Evolutionary conservation across 1,140 invertebrate species (phyloP), one percentile per base, ranked within the genome.

Genomic region (Elymnias hypermnestra): DNA sequence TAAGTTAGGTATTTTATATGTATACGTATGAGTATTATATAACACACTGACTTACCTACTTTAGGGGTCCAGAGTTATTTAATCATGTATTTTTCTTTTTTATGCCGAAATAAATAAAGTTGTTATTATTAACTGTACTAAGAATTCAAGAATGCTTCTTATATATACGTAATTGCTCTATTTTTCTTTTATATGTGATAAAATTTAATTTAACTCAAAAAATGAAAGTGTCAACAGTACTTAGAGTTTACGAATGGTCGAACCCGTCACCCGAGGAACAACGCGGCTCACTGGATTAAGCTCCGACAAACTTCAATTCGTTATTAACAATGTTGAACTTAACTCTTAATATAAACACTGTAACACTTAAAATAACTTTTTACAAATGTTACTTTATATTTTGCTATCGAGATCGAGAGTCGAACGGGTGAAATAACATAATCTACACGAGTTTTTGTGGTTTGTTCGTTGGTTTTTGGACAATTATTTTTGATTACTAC

Each of bases 401-500:
- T 63, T 44, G 60, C 55, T 28, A 43, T 57, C 56, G 45, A 51
- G 48, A 59, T 59, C 56, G 36, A 57, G 39, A 53, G 59, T 68
- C 62, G 65, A 69, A 65, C 38, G 56, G 45, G 49, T 57, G 51
- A 50, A 50, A 67, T 63, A 59, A 61, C 39, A 59, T 72, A 67
- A 69, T 68, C 63, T 61, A 57, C 49, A 53, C 47, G 46, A 62
- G 64, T 65, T 67, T 56, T 64, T 64, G 59, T 58, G 67, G 63
- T 64, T 45, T 48, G 50, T 38, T 19, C 54, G 29, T 47, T 51
- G 54, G 58, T 65, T 70, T 73, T 69, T 22, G 53, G 54, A 57
- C 58, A 67, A 74, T 73, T 68, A 65, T 62, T 57, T 70, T 51
- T 72, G 63, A 69, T 71, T 63, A 50, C 54, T 41, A 38, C 43